phyloP scores from a whole-genome alignment of 2,888 invertebrate species.

The Drosophila ezoana region DNA sequence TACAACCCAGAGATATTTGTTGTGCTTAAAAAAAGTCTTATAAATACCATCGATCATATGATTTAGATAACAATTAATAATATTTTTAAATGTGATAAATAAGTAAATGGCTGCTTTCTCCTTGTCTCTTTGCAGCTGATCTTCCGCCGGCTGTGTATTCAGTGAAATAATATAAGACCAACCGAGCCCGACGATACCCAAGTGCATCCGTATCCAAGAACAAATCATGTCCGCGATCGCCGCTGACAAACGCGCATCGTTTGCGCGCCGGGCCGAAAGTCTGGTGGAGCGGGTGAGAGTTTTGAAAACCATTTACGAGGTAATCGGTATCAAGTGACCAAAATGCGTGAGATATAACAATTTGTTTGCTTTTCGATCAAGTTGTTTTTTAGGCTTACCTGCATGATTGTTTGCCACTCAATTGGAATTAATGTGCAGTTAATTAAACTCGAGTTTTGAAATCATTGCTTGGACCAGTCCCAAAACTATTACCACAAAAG shows the following conservation, averaged over 20 bases:
- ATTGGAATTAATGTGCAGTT: constrained; percentile 48
- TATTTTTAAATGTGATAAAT: neutral
- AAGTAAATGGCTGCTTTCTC: neutral
- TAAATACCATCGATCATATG: constrained; percentile 30
- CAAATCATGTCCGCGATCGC: constrained; percentile 75
- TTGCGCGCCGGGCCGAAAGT: constrained; percentile 85
- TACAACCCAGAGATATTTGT: constrained; percentile 24
- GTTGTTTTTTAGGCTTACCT: constrained; percentile 39
- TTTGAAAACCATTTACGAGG: constrained; percentile 85
- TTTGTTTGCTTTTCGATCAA: constrained; percentile 45
- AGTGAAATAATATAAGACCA: constrained; percentile 12
- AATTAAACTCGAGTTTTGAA: constrained; percentile 5
- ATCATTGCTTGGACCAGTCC: constrained; percentile 12
- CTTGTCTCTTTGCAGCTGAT: constrained; percentile 46
- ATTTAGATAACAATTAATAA: constrained; percentile 18
- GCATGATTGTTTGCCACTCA: constrained; percentile 30
- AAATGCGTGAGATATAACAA: constrained; percentile 78
- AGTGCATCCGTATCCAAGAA: constrained; percentile 11
- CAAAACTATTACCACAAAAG: constrained; percentile 4
- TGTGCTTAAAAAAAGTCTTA: constrained; percentile 3
- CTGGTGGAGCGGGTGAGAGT: constrained; percentile 85
- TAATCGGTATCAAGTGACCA: constrained; percentile 84
- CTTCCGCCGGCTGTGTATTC: neutral
- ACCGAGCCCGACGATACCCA: constrained; percentile 10
- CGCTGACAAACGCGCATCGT: constrained; percentile 83